Conservation (phyloP, 1,140 invertebrate species). For the Eufriesea mexicana region DNA sequence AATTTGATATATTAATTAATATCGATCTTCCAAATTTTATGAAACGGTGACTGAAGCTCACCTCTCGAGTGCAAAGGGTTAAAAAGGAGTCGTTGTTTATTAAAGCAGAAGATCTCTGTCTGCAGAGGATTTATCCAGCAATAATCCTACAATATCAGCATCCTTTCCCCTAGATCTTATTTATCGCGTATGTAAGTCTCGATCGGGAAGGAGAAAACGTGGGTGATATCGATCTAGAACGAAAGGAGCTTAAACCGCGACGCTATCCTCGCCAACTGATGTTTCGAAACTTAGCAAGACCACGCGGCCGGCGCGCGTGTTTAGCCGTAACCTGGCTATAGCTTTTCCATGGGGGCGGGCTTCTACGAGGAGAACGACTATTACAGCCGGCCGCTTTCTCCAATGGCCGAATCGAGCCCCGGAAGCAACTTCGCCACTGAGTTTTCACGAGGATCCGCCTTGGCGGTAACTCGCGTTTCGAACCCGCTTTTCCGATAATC, state of each 20-base stretch:
- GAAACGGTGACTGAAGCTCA: no score
- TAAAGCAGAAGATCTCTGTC: no score
- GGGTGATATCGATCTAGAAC: neutral
- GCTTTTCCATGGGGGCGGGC: slow-evolving; percentile 5
- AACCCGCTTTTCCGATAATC: slow-evolving; percentile 68
- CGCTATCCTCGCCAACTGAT: neutral
- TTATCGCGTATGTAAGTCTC: neutral
- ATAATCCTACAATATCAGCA: no score
- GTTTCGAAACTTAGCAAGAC: slow-evolving; percentile 28
- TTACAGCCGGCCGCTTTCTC: slow-evolving; percentile 28
- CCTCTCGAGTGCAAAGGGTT: no score
- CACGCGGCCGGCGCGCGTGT: neutral
- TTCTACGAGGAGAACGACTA: slow-evolving; percentile 60
- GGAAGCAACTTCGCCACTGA: slow-evolving; percentile 47
- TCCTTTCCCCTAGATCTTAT: no score
- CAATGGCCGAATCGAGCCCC: slow-evolving; percentile 41
- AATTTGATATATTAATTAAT: no score
- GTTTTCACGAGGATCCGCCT: slow-evolving; percentile 59
- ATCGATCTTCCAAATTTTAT: no score
- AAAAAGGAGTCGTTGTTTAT: no score
- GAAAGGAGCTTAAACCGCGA: neutral
- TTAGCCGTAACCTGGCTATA: neutral
- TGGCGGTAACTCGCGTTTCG: slow-evolving; percentile 59
- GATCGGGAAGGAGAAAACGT: neutral
- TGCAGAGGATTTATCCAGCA: no score